Conservation (phyloP, 2,888 invertebrate species). For the Aphidius colemani region DNA sequence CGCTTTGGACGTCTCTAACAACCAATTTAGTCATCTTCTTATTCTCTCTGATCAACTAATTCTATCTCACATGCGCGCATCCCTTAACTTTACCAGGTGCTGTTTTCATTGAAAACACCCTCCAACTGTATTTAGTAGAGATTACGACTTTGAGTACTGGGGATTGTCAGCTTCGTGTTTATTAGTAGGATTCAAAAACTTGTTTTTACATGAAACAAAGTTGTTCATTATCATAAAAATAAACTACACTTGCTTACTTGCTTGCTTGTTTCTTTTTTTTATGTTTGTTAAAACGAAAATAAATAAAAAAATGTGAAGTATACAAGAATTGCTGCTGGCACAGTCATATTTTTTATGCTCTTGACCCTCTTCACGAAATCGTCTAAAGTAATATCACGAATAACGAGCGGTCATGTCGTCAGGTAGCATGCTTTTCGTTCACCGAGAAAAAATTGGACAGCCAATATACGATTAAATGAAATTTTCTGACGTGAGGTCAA, state of each 20-base stretch:
- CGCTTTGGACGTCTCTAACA: constrained; percentile 32
- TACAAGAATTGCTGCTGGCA: constrained; percentile 15
- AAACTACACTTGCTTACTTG: neutral
- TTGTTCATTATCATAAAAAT: neutral
- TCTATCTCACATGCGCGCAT: too few relatives aligned
- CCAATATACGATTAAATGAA: constrained; percentile 20
- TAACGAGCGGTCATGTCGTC: constrained; percentile 30
- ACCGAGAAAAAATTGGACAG: neutral
- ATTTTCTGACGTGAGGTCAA: constrained; percentile 36
- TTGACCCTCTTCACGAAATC: constrained; percentile 29
- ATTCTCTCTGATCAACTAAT: too few relatives aligned
- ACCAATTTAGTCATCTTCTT: neutral
- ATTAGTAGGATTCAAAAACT: neutral
- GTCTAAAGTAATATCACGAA: constrained; percentile 32
- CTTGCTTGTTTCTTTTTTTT: neutral
- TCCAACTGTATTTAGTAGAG: constrained; percentile 49
- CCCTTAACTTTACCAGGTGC: constrained; percentile 13
- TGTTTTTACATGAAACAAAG: neutral
- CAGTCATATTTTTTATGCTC: constrained; percentile 26
- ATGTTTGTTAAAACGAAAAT: neutral
- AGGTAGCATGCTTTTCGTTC: constrained; percentile 11
- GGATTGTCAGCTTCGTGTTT: constrained; percentile 34
- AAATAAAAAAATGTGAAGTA: neutral
- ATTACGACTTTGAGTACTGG: constrained; percentile 44
- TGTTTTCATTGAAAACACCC: constrained; percentile 53